Evolutionary conservation across 2,888 invertebrate genomes (phyloP), one percentile per base, ranked within the genome.

Genomic region (Lepeophtheirus nordmannii): DNA sequence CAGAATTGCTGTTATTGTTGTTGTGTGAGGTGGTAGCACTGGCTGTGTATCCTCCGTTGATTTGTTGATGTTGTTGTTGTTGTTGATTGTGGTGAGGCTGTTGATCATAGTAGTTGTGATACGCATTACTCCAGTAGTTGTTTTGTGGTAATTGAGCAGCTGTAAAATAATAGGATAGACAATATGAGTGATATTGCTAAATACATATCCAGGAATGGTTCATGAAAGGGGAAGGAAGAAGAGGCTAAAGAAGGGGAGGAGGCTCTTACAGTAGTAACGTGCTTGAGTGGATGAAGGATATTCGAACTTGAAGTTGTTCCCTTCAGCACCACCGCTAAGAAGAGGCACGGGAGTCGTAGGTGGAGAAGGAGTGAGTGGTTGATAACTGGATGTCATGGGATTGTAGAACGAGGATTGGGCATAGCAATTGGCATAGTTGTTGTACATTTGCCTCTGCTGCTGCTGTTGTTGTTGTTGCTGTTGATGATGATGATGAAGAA

Each of bases 91-190:
- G 53, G 8, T 14, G 1, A 14, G 2, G 53, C n/a, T 17, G 53
- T 46, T 46, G 53, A 46, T 46, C 53, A 17, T 46, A 46, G 53
- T 46, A 46, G 17, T 46, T 46, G n/a, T 46, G 53, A 17, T 46
- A 46, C 3, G 53, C n/a, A 17, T 46, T 46, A 8, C 17, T 17
- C 53, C 53, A 46, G 53, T 46, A 46, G 53, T 46, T 46, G 53
- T 46, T 46, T 5, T 14, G 17, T 17, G 53, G 53, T 14, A n/a
- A n/a, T 46, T 46, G 53, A 46, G 53, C 53, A n/a, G 53, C 53
- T 46, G 53, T 30, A 30, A 30, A 30, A 30, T 30, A 2, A 30
- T n/a, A 46, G 8, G 53, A 46, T 30, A 7, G 30, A 46, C 2
- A 46, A 17, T 14, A 46, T 46, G 53, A n/a, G 8, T 46, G 5